phyloP scores from a whole-genome alignment of 2,888 invertebrate genomes.

The Heliconius sara region DNA sequence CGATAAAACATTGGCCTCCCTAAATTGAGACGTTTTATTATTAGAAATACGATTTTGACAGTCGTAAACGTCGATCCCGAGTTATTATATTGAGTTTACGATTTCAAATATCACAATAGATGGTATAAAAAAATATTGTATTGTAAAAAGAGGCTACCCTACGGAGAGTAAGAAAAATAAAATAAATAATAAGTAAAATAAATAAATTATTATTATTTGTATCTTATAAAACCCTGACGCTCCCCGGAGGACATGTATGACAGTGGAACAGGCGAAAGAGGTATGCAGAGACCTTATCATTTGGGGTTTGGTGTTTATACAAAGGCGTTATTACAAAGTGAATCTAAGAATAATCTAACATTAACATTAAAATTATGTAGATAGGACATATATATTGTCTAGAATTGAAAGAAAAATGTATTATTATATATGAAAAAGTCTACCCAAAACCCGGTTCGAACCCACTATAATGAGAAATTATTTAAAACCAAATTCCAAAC shows the following conservation, averaged over 20 bases:
- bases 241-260: too few species aligned
- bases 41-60: constrained; percentile 81
- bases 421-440: neutral
- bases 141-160: constrained; percentile 5
- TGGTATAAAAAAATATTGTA: constrained; percentile 53
- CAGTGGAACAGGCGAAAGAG: too few species aligned
- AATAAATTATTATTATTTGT: neutral
- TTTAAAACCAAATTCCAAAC: constrained; percentile 54
- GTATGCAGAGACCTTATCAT: too few species aligned
- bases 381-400: too few species aligned
- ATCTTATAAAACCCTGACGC: too few species aligned
- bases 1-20: constrained; percentile 77
- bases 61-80: constrained; percentile 74
- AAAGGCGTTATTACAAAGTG: too few species aligned
- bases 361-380: too few species aligned
- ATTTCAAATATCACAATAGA: constrained; percentile 71
- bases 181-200: too few species aligned
- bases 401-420: neutral
- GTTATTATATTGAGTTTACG: constrained; percentile 78
- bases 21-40: constrained; percentile 82
- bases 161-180: neutral
- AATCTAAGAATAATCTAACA: too few species aligned
- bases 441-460: neutral
- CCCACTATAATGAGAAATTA: neutral
- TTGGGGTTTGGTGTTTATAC: too few species aligned